A percentile compares a stretch with the other conserved stretches of the same genome.
Conservation (phyloP, 2,888 invertebrate genomes). For the Kuschelorhynchus macadamiae region DNA sequence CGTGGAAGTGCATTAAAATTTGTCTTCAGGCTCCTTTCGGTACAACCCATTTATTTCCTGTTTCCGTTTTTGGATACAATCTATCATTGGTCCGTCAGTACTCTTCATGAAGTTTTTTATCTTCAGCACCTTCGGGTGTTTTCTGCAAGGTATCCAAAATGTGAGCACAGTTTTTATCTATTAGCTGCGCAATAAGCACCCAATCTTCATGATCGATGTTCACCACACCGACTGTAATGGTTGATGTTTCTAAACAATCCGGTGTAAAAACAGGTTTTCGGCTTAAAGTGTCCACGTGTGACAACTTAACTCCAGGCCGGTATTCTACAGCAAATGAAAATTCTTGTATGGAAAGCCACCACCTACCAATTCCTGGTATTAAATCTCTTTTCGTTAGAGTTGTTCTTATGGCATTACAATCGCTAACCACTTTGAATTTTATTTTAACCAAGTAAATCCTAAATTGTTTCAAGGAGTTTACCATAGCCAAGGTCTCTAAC, state of each 20-base stretch:
- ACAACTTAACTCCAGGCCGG: constrained; percentile 57
- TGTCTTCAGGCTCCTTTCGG: constrained; percentile 37
- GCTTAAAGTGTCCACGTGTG: constrained; percentile 58
- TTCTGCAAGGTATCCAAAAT: constrained; percentile 40
- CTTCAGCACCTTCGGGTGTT: constrained; percentile 23
- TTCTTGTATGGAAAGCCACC: constrained; percentile 60
- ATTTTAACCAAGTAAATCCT: constrained; percentile 59
- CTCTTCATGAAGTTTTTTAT: constrained; percentile 43
- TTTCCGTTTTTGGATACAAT: constrained; percentile 38
- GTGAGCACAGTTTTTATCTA: constrained; percentile 36
- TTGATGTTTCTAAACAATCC: not conserved
- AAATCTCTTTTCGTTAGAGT: constrained; percentile 57
- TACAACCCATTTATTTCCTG: constrained; percentile 45
- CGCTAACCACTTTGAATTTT: constrained; percentile 58
- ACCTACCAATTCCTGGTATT: constrained; percentile 57
- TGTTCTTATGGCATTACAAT: constrained; percentile 59
- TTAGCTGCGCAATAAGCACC: constrained; percentile 45
- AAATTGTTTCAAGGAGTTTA: constrained; percentile 59
- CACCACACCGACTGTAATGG: constrained; percentile 1
- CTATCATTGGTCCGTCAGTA: constrained; percentile 47
- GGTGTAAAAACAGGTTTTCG: constrained; percentile 1
- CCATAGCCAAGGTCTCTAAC: constrained; percentile 38
- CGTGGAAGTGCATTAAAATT: constrained; percentile 52
- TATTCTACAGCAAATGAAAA: constrained; percentile 58
- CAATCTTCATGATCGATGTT: constrained; percentile 7